Conservation (phyloP, 2,797 vertebrate species). For the Microhierax caerulescens region DNA sequence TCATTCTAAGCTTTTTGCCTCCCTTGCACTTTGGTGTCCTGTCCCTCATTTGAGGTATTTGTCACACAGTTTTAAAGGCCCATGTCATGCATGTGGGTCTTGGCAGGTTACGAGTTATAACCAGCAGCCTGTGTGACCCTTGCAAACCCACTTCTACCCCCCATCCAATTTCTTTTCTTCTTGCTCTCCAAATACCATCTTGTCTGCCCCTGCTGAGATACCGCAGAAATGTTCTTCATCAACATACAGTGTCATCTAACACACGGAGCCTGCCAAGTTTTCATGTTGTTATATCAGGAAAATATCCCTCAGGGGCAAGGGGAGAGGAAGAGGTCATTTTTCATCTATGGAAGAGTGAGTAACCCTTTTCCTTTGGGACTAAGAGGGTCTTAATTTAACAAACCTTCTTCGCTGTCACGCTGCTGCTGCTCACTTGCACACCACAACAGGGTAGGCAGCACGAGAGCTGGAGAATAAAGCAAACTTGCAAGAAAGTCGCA, state of each 20-base stretch:
- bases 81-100: background rate
- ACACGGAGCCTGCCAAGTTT: constrained; percentile 53
- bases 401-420: background rate
- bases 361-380: constrained; percentile 50
- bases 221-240: constrained; percentile 47
- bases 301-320: constrained; percentile 30
- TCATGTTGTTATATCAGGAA: constrained; percentile 40
- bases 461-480: background rate
- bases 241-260: constrained; percentile 51
- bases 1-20: background rate
- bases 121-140: background rate
- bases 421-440: constrained; percentile 39
- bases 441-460: background rate
- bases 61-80: background rate
- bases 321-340: constrained; percentile 49
- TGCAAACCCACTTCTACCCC: background rate
- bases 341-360: constrained; percentile 57
- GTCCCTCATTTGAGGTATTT: background rate
- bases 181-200: constrained; percentile 35
- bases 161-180: constrained; percentile 28
- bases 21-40: background rate
- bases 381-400: constrained; percentile 47
- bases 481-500: constrained; percentile 36
- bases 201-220: constrained; percentile 34
- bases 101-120: constrained; percentile 9